Percentiles rank a stretch among this genome's conserved stretches.
phyloP scores from a whole-genome alignment of 1,140 invertebrate species.

The Panagrolaimus sp. region DNA sequence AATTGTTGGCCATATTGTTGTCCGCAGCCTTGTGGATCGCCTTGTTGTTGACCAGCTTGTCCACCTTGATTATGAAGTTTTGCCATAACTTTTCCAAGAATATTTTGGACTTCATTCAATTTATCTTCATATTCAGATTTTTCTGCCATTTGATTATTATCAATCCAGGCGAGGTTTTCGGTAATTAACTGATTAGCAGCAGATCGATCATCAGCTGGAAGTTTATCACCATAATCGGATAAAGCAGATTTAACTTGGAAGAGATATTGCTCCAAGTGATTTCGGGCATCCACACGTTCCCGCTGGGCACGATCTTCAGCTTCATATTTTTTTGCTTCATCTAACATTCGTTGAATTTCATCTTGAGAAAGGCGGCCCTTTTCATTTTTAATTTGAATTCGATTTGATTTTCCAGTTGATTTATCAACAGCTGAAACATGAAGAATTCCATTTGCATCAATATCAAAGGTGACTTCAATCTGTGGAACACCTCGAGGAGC shows the following conservation, averaged over 20 bases:
- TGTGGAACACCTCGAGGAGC: constrained; percentile 66
- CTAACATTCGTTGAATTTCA: constrained; percentile 94
- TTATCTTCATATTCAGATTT: constrained; percentile 68
- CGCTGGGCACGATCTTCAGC: constrained; percentile 83
- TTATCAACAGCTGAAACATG: constrained; percentile 65
- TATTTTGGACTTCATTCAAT: constrained; percentile 59
- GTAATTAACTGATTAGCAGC: constrained; percentile 82
- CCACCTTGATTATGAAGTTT: constrained; percentile 61
- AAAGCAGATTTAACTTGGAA: constrained; percentile 65
- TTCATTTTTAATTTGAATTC: constrained; percentile 86
- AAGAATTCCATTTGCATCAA: constrained; percentile 66
- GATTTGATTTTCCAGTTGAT: constrained; percentile 86
- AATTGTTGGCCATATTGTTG: neutral
- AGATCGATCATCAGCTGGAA: constrained; percentile 76
- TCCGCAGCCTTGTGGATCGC: constrained; percentile 43
- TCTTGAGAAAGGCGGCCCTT: constrained; percentile 91
- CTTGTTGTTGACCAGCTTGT: constrained; percentile 40
- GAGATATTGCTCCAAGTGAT: constrained; percentile 85
- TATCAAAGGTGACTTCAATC: constrained; percentile 68
- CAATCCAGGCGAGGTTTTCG: constrained; percentile 85
- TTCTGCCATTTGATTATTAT: constrained; percentile 79
- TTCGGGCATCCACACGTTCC: constrained; percentile 75
- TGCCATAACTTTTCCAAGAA: constrained; percentile 62
- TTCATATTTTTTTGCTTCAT: constrained; percentile 83
- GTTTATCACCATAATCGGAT: constrained; percentile 67